Conservation (phyloP, 2,113 vertebrate species). For the Todiramphus saurophagus region DNA sequence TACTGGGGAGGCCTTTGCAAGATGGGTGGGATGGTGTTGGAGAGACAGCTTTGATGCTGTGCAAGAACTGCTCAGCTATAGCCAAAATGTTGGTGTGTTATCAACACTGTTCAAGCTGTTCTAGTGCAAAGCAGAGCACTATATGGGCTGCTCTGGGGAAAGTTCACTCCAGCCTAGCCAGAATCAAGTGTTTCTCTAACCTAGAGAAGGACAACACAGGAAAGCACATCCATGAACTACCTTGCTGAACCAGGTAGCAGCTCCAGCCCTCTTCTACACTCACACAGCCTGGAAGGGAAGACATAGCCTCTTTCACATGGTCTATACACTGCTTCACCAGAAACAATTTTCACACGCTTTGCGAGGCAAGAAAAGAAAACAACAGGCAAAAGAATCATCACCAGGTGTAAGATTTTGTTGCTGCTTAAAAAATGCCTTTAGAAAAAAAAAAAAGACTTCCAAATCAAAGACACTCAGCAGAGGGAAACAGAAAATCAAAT, state of each 20-base stretch:
- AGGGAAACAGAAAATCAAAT: not conserved
- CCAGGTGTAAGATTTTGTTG: not conserved
- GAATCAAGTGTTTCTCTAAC: not conserved
- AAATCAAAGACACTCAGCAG: not conserved
- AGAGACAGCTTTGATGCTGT: not conserved
- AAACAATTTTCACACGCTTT: not conserved
- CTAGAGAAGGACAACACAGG: not conserved
- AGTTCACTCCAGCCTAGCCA: not conserved
- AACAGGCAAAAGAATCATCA: not conserved
- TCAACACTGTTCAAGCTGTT: not conserved
- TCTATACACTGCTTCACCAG: not conserved
- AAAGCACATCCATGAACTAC: not conserved
- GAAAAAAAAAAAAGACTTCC: not conserved
- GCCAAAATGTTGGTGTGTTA: not conserved
- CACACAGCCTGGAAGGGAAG: not conserved
- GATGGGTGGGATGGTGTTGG: not conserved
- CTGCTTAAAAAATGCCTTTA: not conserved
- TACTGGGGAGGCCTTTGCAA: not conserved
- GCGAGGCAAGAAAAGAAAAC: not conserved
- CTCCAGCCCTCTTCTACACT: no score
- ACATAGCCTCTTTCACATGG: not conserved
- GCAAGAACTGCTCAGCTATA: not conserved
- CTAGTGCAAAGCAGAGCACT: not conserved
- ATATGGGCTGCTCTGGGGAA: not conserved
- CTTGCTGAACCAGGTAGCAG: not conserved